Base-by-base conservation (phyloP, 1,140 invertebrate species). In the Magallana ariakensis region DNA sequence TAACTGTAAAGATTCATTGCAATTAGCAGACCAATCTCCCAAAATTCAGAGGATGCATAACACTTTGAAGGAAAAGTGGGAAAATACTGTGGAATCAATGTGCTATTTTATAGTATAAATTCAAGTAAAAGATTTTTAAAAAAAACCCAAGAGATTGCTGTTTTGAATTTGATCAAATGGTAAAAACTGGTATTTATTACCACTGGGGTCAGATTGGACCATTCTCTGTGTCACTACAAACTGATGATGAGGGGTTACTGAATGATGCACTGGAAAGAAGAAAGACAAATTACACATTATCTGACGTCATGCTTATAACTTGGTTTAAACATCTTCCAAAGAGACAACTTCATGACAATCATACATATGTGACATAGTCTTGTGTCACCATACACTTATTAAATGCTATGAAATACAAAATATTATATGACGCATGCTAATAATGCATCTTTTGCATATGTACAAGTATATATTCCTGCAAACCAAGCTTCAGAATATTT, bases 231-330 rank as follows among this genome's bases (percentile, higher is more conserved):
- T 26, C 66, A 26, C 22, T 19, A 70, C 66, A 70, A 66, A 66
- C 19, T 70, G 66, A 70, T 70, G 66, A 70, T 70, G 66, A 19
- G 22, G 33, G 13, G 66, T 70, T 70, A 70, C 66, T 70, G 66
- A 70, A 70, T 70, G 66, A 70, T 70, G 66, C 66, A 70, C 66
- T 70, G 66, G 33, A 70, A 70, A 70, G 13, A 70, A 70, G 19
- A 70, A 26, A 70, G 5, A 60, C 58, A 60, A n/a, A 60, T 60
- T 60, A 60, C 15, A 60, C 0, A 6, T 13, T 13, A 60, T n/a
- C 58, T n/a, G 15, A 13, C 13, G 15, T 10, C 58, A 46, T 46
- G 33, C 33, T 46, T 46, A 46, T 2, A 46, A 46, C 33, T 46
- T 46, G 33, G 33, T 46, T 22, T 70, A 26, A 6, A 70, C n/a